These are phyloP conservation scores for Andrena minutula DNA, from an alignment of 2,888 invertebrate species.

Conservation along the genomic window DNA sequence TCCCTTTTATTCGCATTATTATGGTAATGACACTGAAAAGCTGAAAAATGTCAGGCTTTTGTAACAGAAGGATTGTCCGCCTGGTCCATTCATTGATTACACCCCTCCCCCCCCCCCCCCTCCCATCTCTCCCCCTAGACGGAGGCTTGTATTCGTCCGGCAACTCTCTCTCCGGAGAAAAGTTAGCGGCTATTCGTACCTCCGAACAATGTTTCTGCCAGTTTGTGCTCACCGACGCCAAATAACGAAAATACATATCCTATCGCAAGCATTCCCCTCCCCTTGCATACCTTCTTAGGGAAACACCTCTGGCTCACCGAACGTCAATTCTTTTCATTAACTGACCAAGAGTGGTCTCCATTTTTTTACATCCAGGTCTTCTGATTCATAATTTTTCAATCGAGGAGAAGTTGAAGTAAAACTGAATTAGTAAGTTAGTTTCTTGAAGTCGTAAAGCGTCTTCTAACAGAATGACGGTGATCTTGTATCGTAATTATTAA, in stretches of 20 bases:
- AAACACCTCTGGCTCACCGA: not conserved
- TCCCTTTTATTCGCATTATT: slow-evolving; percentile 84
- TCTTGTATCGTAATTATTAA: no score
- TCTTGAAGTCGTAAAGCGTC: no score
- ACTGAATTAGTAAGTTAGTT: no score
- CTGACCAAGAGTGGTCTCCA: no score
- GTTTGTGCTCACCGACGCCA: slow-evolving; percentile 51
- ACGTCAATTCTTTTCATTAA: not conserved
- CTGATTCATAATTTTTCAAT: no score
- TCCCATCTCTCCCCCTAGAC: slow-evolving; percentile 50
- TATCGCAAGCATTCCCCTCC: not conserved
- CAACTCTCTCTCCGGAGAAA: slow-evolving; percentile 57
- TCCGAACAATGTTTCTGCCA: slow-evolving; percentile 62
- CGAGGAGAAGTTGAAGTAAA: no score
- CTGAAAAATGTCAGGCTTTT: slow-evolving; percentile 82
- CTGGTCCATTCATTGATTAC: slow-evolving; percentile 83
- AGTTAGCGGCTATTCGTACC: slow-evolving; percentile 64
- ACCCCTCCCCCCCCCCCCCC: slow-evolving; percentile 32
- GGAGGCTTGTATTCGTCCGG: slow-evolving; percentile 60
- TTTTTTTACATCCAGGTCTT: no score
- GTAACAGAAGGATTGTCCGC: slow-evolving; percentile 82
- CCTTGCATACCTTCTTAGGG: not conserved
- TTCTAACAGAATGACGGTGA: no score
- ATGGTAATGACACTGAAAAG: slow-evolving; percentile 84
- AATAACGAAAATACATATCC: slow-evolving; percentile 53